Conservation (phyloP, 2,888 invertebrate genomes). For the Anticlea derivata region DNA sequence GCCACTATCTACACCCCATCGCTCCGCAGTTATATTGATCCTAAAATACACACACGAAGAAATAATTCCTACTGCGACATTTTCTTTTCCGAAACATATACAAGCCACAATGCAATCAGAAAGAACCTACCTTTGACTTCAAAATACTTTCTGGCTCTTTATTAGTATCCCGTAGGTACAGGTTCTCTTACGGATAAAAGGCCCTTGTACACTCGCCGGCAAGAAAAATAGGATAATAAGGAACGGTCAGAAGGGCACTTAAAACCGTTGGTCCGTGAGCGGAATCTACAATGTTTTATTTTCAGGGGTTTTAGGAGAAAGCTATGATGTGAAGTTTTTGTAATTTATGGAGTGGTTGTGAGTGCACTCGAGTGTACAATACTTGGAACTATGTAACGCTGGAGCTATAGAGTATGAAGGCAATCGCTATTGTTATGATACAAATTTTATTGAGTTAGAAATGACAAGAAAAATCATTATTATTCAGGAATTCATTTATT, state of each 20-base stretch:
- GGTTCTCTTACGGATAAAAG: conserved; percentile 40
- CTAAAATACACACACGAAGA: neutral
- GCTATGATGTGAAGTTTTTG: conserved; percentile 21
- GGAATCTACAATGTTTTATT: conserved; percentile 55
- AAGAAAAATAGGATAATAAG: conserved; percentile 66
- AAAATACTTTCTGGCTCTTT: conserved; percentile 33
- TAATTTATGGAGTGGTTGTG: conserved; percentile 19
- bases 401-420: neutral
- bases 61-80: conserved; percentile 31
- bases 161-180: conserved; percentile 36
- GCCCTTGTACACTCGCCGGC: conserved; percentile 39
- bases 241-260: conserved; percentile 55
- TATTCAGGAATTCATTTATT: too few relatives aligned
- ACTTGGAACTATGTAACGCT: neutral
- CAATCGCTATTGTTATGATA: neutral
- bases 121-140: conserved; percentile 35
- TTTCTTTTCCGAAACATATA: conserved; percentile 25
- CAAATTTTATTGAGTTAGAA: neutral
- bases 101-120: conserved; percentile 28
- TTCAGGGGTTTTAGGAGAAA: conserved; percentile 23
- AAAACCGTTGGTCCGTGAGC: conserved; percentile 55
- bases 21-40: too few relatives aligned
- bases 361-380: conserved; percentile 23
- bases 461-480: too few relatives aligned
- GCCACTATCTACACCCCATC: too few relatives aligned